Base-by-base conservation (phyloP, 2,888 invertebrate genomes). In the Cistogaster globosa region DNA sequence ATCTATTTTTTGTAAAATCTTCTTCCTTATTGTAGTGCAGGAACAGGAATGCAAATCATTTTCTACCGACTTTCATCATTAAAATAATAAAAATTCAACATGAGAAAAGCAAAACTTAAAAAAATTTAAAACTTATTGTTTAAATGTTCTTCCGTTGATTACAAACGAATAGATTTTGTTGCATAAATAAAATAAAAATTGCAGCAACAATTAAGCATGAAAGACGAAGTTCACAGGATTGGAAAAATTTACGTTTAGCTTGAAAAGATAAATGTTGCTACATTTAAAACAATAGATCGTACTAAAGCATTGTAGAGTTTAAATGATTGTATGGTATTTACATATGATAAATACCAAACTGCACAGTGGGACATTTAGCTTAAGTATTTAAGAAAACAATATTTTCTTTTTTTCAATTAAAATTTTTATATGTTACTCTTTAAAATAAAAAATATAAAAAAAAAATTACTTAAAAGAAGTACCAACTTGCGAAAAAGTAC, bases 11-110 rank as follows among this genome's bases (percentile, higher is more conserved):
- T 53, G 42, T 38, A 62, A 62, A 62, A 53, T 8, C 11, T 53
- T 74, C n/a, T 57, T n/a, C 57, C 42, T 55, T 18, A 36, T 18
- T 53, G 32, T 20, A 26, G 55, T 12, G 26, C 57, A 63, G 55
- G 32, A 65, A 65, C 67, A 71, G 42, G 36, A 72, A 84, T 71
- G 75, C 22, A 81, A 81, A 84, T 81, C 45, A 80, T 67, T 80
- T 76, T 72, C 53, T 16, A 71, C 48, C 26, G 48, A 45, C 62
- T 72, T 83, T 72, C 48, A 65, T 65, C 45, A 72, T 60, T 67
- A 45, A 53, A 53, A 60, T n/a, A 74, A 62, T 68, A 3, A 18
- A 62, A 71, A 58, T 55, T 20, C 22, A 63, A 57, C 6, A 32
- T 20, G 62, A 32, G 51, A 32, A 32, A 32, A 32, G 32, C 9